Percentiles rank a stretch among this genome's conserved stretches.
Conservation (phyloP, 1,140 invertebrate species). For the Zaprionus davidi region DNA sequence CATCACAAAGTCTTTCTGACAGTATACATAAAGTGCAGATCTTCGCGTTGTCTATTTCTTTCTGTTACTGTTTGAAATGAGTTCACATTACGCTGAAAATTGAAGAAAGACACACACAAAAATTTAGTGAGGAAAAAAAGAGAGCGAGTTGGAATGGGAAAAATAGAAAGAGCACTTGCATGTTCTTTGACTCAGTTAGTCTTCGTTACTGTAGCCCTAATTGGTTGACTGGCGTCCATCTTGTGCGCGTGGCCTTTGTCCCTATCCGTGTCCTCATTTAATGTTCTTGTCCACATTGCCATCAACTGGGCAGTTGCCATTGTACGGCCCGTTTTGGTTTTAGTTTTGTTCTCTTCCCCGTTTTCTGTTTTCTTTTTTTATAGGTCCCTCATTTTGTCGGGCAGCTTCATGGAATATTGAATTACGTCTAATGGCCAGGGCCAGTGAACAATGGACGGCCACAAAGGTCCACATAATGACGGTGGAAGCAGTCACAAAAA, state of each 20-base stretch:
- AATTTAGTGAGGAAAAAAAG: constrained; percentile 4
- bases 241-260: constrained; percentile 29
- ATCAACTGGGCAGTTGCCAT: constrained; percentile 35
- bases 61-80: constrained; percentile 21
- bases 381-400: constrained; percentile 21
- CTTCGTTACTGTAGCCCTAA: constrained; percentile 53
- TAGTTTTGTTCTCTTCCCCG: constrained; percentile 10
- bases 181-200: constrained; percentile 43
- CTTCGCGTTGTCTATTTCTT: neutral
- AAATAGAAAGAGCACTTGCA: constrained; percentile 8
- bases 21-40: neutral
- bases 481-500: constrained; percentile 13
- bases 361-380: constrained; percentile 20
- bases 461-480: constrained; percentile 49
- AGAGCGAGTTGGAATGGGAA: neutral
- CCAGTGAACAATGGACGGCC: constrained; percentile 45
- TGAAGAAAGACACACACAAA: constrained; percentile 17
- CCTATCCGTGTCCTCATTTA: constrained; percentile 10
- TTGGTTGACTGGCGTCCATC: constrained; percentile 45
- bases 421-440: constrained; percentile 71
- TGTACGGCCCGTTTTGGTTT: constrained; percentile 32
- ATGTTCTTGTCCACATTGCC: constrained; percentile 23
- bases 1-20: neutral
- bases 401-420: constrained; percentile 71
- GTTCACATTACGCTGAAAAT: constrained; percentile 63